phyloP scores from a whole-genome alignment of 37 sponge, comb jelly and placozoan genomes.

The Sycon ciliatum region DNA sequence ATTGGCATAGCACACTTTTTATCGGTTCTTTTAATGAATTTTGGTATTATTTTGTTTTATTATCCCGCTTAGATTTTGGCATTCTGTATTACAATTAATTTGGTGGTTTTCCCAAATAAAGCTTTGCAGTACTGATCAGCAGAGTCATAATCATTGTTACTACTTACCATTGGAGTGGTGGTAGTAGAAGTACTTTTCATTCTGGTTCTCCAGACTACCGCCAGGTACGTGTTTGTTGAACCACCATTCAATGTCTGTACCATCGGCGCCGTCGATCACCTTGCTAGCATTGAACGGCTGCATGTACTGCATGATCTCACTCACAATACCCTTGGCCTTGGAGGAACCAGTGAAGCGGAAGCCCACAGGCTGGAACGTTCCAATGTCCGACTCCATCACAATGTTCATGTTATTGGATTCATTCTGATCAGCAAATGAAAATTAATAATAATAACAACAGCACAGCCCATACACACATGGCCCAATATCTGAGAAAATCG shows the following conservation, averaged over 20 bases:
- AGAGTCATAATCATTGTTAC: no score
- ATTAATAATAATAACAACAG: no score
- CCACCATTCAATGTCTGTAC: conserved; percentile 50
- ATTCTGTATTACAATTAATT: no score
- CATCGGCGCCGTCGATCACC: conserved; percentile 39
- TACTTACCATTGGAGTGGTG: conserved; percentile 56
- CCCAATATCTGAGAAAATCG: no score
- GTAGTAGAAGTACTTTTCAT: conserved; percentile 53
- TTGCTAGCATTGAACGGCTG: conserved; percentile 29
- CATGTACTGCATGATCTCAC: conserved; percentile 29
- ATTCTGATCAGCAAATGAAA: no score
- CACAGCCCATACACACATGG: no score
- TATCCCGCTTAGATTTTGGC: no score
- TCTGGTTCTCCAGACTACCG: conserved; percentile 36
- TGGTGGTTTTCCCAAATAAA: no score
- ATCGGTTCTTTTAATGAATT: no score
- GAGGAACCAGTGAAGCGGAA: conserved; percentile 46
- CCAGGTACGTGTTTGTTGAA: conserved; percentile 23
- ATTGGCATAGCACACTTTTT: no score
- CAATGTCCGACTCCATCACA: conserved; percentile 51
- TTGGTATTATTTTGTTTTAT: no score
- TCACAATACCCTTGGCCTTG: conserved; percentile 38
- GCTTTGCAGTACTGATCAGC: no score
- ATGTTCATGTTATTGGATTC: conserved; percentile 39
- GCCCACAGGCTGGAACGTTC: conserved; percentile 51